Evolutionary conservation across 1,140 invertebrate genomes (phyloP).

Genomic region (Cecropterus lyciades): DNA sequence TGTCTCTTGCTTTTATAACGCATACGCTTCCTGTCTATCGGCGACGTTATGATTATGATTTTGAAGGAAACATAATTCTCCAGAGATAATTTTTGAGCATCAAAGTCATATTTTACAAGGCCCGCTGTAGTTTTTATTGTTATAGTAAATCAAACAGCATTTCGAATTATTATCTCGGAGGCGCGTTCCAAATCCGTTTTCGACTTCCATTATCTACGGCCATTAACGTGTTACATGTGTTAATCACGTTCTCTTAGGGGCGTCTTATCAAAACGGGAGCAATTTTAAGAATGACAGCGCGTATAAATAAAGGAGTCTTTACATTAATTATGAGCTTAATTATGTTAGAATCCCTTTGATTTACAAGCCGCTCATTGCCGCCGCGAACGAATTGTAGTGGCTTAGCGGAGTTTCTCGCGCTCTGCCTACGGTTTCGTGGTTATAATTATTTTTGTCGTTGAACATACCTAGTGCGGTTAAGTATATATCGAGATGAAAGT

Average conservation of each 20-base stretch:
- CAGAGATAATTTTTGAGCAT: constrained; percentile 60
- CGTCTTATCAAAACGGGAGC: constrained; percentile 72
- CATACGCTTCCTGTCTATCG: constrained; percentile 62
- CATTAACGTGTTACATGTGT: constrained; percentile 75
- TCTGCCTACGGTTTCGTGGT: constrained; percentile 60
- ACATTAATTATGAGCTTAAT: constrained; percentile 83
- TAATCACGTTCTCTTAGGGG: constrained; percentile 64
- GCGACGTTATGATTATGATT: constrained; percentile 61
- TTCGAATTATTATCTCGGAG: constrained; percentile 44
- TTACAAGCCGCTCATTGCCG: constrained; percentile 78
- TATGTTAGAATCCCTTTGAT: constrained; percentile 83
- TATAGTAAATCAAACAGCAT: constrained; percentile 42
- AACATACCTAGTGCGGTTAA: constrained; percentile 39
- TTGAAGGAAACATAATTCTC: constrained; percentile 69
- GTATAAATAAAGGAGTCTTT: constrained; percentile 81
- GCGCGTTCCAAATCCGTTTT: constrained; percentile 42
- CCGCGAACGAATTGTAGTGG: constrained; percentile 79
- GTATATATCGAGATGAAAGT: constrained; percentile 77
- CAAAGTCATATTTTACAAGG: constrained; percentile 50
- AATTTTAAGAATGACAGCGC: constrained; percentile 78
- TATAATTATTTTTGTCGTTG: constrained; percentile 79
- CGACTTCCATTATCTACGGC: constrained; percentile 56
- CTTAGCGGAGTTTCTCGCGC: constrained; percentile 71
- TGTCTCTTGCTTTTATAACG: constrained; percentile 57
- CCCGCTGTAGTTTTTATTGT: constrained; percentile 44